Base-by-base conservation (phyloP, 2,888 invertebrate genomes). In the Cephus rjabovi region DNA sequence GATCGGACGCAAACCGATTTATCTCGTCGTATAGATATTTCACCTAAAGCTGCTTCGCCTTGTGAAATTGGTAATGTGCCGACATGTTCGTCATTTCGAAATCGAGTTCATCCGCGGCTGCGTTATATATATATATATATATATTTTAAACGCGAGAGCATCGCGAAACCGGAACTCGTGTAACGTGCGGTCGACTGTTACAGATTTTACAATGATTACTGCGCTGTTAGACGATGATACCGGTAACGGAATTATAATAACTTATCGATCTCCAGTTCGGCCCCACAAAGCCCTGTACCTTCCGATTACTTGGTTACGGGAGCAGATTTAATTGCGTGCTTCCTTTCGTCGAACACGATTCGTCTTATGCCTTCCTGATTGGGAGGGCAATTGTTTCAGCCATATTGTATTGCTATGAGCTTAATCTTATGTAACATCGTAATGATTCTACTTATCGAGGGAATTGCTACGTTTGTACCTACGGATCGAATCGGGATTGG, bases 161-260 rank as follows among this genome's bases (percentile, higher is more conserved):
- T 56, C 56, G 56, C 56, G 0, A 6, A 6, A 56, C 56, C 56
- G 56, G 56, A 56, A 56, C 56, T 56, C 56, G 23, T 56, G 56
- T 56, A 56, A 56, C 56, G 23, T 56, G 56, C 56, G 31, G 79
- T 81, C 84, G 77, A 84, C 81, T 84, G 80, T 84, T 79, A 78
- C 83, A 77, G 82, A 73, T 81, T 85, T 85, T 81, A 84, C 79
- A 83, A 77, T 84, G 84, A 84, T 84, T 85, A 79, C 79, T 79
- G 76, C 33, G 74, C 56, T 73, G 77, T 84, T 84, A 82, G 78
- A 78, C 84, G 85, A 84, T 81, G 79, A 79, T 71, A 75, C 79
- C 79, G 83, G 83, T 75, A 85, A 82, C 85, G 83, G 79, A 80
- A 78, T 81, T 81, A 81, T 81, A 82, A 84, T 84, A 85, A 84